Evolutionary conservation across 2,797 vertebrate species (phyloP).

Genomic region (Neomorphus geoffroyi): DNA sequence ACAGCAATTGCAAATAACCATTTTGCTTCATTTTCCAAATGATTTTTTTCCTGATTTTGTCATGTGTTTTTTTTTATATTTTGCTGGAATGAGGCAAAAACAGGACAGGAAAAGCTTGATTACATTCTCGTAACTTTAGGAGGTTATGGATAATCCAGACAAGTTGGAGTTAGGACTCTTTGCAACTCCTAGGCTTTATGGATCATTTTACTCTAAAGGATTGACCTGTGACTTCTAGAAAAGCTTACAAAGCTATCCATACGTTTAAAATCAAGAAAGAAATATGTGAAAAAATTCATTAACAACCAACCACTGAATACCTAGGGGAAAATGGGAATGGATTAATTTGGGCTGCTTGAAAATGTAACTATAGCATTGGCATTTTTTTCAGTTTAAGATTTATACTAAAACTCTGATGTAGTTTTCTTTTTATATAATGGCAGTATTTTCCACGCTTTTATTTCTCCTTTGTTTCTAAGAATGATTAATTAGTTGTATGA

Average conservation of each 20-base stretch:
- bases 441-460: neutral
- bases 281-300: neutral
- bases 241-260: neutral
- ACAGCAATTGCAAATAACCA: neutral
- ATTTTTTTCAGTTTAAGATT: neutral
- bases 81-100: neutral
- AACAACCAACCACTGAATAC: rapidly evolving
- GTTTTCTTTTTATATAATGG: neutral
- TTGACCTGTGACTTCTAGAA: neutral
- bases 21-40: neutral
- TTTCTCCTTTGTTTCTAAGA: conserved; percentile 1
- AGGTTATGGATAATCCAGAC: neutral
- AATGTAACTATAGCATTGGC: neutral
- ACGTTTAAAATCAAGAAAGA: neutral
- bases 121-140: neutral
- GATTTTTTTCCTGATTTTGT: neutral
- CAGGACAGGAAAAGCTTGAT: neutral
- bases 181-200: neutral
- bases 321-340: neutral
- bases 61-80: neutral
- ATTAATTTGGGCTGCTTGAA: neutral
- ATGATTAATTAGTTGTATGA: neutral
- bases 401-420: neutral
- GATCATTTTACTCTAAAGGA: neutral
- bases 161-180: neutral